Base-by-base conservation (phyloP, 1,140 invertebrate species). In the Phymorhynchus buccinoides region DNA sequence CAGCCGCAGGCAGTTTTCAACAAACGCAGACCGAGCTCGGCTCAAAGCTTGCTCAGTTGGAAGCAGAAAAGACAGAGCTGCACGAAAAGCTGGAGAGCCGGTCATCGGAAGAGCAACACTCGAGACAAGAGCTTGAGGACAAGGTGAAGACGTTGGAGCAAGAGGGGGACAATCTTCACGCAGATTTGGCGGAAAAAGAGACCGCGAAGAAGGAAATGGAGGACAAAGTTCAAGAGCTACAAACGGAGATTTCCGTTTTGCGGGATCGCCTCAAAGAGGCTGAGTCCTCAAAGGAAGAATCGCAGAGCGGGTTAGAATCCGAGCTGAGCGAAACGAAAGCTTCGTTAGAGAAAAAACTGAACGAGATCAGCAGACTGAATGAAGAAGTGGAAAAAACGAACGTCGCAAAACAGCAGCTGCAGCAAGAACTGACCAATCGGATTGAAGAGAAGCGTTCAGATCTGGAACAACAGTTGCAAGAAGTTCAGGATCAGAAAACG, bases 341-440 rank as follows among this genome's bases (percentile, higher is more conserved):
- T 3, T 82, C 30, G n/a, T 37, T 39, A 66, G 52, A 52, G 48
- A 56, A 66, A 16, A 52, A 62, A 66, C 16, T 30, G 18, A 27
- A 12, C 6, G 80, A 32, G 30, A 30, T 62, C 9, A 35, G 39
- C 35, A 62, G 30, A 42, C 48, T 62, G 52, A 12, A n/a, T 12
- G 39, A n/a, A 16, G 66, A 52, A 84, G 35, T 42, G 80, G 22
- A 83, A 85, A 48, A 84, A 48, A 41, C 68, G 84, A 77, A 86
- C 84, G 52, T 77, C 62, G 80, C 39, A 2, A 82, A 66, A n/a
- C 30, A 82, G 39, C 30, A 30, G 48, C 18, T 42, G n/a, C 30
- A 68, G 77, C 77, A 82, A 77, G 84, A 39, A 18, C 12, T 82
- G 80, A 56, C 48, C 37, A 41, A 52, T 32, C 27, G 83, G 32